Evolutionary conservation across 2,797 vertebrate species (phyloP).

Genomic region (Syndactyla subalaris): DNA sequence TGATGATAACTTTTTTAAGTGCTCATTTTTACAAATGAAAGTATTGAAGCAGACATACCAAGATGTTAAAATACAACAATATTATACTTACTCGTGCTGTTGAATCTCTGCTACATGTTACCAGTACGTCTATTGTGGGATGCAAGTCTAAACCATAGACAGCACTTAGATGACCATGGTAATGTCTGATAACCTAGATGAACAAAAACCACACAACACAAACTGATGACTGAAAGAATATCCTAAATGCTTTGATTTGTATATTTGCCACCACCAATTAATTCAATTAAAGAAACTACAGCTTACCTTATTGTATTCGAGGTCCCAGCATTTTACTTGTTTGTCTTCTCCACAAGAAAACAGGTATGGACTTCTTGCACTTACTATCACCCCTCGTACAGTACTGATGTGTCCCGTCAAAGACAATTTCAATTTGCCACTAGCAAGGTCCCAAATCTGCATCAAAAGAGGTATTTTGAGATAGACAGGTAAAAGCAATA

Average conservation of each 20-base stretch:
- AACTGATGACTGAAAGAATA: background rate
- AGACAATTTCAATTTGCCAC: slow-evolving; percentile 94
- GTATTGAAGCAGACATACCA: background rate
- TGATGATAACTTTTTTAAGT: background rate
- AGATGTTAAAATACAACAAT: background rate
- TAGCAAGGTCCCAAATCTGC: slow-evolving; percentile 98
- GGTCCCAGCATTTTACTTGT: slow-evolving; percentile 99
- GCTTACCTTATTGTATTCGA: slow-evolving; percentile 96
- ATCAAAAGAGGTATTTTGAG: slow-evolving; percentile 28
- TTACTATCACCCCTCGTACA: slow-evolving; percentile 94
- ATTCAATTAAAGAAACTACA: background rate
- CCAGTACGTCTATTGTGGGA: slow-evolving; percentile 95
- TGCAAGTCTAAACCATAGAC: slow-evolving; percentile 96
- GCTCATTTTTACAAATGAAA: background rate
- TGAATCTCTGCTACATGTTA: slow-evolving; percentile 96
- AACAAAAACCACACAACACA: background rate
- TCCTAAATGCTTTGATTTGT: background rate
- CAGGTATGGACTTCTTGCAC: slow-evolving; percentile 92
- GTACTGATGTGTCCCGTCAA: slow-evolving; percentile 98
- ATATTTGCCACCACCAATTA: background rate
- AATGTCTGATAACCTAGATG: slow-evolving; percentile 94
- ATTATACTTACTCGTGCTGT: slow-evolving; percentile 87
- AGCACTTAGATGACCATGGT: slow-evolving; percentile 96
- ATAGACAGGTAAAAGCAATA: background rate
- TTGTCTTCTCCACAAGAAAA: slow-evolving; percentile 99